These are phyloP conservation scores for Zygaena filipendulae DNA, from an alignment of 2,888 invertebrate genomes.

Conservation along the genomic window DNA sequence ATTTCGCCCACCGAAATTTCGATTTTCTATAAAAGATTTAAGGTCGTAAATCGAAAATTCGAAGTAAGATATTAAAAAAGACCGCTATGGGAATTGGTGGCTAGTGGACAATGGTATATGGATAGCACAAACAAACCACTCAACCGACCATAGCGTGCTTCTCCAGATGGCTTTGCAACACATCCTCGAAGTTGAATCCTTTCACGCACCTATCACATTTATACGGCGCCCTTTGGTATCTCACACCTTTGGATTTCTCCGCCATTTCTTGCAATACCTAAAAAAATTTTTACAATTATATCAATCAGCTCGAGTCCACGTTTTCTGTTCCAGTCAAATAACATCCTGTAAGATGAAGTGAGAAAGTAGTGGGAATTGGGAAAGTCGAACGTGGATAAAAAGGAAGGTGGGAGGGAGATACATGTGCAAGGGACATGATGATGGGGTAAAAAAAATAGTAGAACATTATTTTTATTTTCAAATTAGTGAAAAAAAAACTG, in stretches of 20 bases:
- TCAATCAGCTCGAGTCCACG: not conserved
- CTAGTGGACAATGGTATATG: too few species aligned
- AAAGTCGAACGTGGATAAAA: not conserved
- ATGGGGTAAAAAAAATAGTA: too few species aligned
- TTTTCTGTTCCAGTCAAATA: not conserved
- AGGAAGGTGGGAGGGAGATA: too few species aligned
- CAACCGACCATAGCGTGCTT: constrained; percentile 39
- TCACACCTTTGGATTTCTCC: constrained; percentile 24
- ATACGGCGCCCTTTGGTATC: constrained; percentile 33
- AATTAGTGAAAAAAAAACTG: too few species aligned
- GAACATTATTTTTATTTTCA: too few species aligned
- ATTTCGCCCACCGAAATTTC: too few species aligned
- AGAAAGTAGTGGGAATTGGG: not conserved
- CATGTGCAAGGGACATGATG: too few species aligned
- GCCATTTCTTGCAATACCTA: constrained; percentile 45
- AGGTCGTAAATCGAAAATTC: too few species aligned
- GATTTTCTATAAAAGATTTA: too few species aligned
- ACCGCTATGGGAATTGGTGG: too few species aligned
- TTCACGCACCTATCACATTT: constrained; percentile 49
- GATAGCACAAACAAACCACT: too few species aligned
- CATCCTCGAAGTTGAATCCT: constrained; percentile 57
- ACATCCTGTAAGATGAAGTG: not conserved
- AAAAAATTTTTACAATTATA: constrained; percentile 2
- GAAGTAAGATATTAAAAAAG: too few species aligned
- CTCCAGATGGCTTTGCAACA: constrained; percentile 38